Base-by-base conservation (phyloP, 2,113 vertebrate genomes). In the Cyanoderma ruficeps region DNA sequence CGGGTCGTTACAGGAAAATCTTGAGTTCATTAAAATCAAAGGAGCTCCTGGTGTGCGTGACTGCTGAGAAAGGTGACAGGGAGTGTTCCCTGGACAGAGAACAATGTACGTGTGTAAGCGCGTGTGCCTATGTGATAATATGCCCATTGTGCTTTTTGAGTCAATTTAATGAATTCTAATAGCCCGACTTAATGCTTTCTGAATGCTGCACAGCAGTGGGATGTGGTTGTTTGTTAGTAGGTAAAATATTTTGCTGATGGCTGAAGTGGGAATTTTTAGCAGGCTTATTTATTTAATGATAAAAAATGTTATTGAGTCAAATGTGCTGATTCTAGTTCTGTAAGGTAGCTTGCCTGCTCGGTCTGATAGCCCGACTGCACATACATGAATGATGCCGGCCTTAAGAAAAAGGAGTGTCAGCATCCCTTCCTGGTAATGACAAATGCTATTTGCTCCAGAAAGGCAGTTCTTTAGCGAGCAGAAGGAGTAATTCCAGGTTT, bases 1-100 rank as follows among this genome's bases (percentile, higher is more conserved):
- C 1, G 2, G 33, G 16, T 24, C 15, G 59, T 59, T 83, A 44
- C 4, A 30, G 83, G 75, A 59, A 94, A 96, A 77, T 63, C 85
- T 59, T n/a, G 52, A 83, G 75, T 92, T 95, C 88, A 80, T 97
- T 96, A 86, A 83, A 93, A 93, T 90, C 85, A 86, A 86, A 91
- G 88, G 61, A 28, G 47, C 64, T 93, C 59, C 82, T 83, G 76
- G 30, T n/a, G 52, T 67, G 68, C 0, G 3, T 59, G 90, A 67
- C 78, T 94, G 85, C 83, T 63, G 56, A 83, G 75, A 63, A 63
- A 93, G 87, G 85, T 90, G 93, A 37, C 64, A 37, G 39, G 35
- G 74, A 90, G 17, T 10, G 47, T 75, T 93, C 82, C 85, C 79
- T 47, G 76, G 79, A 46, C 68, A 67, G 83, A 61, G 57, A 91